Conservation (phyloP, 2,888 invertebrate species). For the Hecatera dysodea region DNA sequence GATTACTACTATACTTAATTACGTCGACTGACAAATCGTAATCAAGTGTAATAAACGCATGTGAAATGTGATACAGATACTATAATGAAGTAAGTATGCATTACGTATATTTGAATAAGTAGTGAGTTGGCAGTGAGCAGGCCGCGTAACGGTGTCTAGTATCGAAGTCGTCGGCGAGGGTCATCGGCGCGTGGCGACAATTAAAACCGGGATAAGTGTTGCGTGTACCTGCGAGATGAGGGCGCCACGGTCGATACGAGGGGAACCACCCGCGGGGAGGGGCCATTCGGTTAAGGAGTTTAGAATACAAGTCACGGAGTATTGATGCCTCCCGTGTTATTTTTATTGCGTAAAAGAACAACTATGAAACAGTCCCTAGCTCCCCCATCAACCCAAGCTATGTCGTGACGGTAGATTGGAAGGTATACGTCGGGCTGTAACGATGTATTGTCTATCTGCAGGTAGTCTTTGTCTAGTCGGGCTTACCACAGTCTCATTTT, state of each 20-base stretch:
- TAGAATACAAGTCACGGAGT: conserved; percentile 87
- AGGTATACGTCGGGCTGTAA: conserved; percentile 35
- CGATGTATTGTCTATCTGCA: conserved; percentile 45
- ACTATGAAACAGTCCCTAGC: conserved; percentile 59
- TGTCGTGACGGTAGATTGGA: conserved; percentile 32
- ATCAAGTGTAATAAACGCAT: conserved; percentile 2
- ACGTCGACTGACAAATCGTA: conserved; percentile 18
- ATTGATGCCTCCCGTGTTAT: conserved; percentile 83
- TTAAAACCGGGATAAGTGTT: conserved; percentile 90
- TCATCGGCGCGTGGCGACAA: conserved; percentile 90
- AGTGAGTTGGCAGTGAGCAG: conserved; percentile 69
- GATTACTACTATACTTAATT: not conserved
- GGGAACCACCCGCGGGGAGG: conserved; percentile 74
- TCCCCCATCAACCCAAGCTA: conserved; percentile 54
- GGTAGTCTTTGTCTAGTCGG: conserved; percentile 46
- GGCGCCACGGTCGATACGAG: conserved; percentile 88
- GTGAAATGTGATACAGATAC: conserved; percentile 23
- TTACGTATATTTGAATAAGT: conserved; percentile 68
- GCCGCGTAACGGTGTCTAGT: conserved; percentile 72
- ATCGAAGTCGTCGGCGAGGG: conserved; percentile 77
- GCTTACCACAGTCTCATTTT: conserved; percentile 14
- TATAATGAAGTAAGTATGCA: conserved; percentile 45
- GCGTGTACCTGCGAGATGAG: conserved; percentile 90
- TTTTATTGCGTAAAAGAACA: conserved; percentile 65
- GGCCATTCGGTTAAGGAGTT: conserved; percentile 87